These are phyloP conservation scores for Cheiracanthium punctorium DNA, from an alignment of 2,888 invertebrate species.

Conservation along the genomic window DNA sequence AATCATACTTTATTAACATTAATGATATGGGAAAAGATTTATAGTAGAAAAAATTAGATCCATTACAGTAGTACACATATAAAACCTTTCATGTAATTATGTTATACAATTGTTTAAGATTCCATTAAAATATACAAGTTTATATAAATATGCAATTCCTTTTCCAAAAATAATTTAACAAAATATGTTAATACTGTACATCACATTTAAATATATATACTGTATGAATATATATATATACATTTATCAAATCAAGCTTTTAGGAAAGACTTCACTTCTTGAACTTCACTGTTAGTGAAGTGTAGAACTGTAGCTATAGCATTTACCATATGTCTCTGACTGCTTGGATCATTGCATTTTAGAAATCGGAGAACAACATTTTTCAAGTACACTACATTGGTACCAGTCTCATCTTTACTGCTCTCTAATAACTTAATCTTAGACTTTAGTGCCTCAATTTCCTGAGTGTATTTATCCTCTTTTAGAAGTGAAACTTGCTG, in stretches of 20 bases:
- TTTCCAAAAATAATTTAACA: too few relatives aligned
- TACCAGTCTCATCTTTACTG: constrained; percentile 83
- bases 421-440: constrained; percentile 77
- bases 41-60: too few relatives aligned
- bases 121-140: too few relatives aligned
- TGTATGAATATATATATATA: too few relatives aligned
- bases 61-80: too few relatives aligned
- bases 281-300: constrained; percentile 85
- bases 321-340: constrained; percentile 88
- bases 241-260: background rate
- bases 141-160: too few relatives aligned
- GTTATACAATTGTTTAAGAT: too few relatives aligned
- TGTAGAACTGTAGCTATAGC: constrained; percentile 90
- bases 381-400: constrained; percentile 91
- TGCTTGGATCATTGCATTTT: constrained; percentile 82
- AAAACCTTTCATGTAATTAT: too few relatives aligned
- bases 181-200: too few relatives aligned
- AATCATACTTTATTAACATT: too few relatives aligned
- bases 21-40: too few relatives aligned
- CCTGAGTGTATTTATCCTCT: constrained; percentile 79
- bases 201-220: too few relatives aligned
- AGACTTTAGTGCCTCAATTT: constrained; percentile 75
- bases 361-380: constrained; percentile 91
- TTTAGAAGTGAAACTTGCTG: constrained; percentile 76
- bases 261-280: constrained; percentile 74